phyloP scores from a whole-genome alignment of 1,140 invertebrate species.

The Brachionus rotundiformis region DNA sequence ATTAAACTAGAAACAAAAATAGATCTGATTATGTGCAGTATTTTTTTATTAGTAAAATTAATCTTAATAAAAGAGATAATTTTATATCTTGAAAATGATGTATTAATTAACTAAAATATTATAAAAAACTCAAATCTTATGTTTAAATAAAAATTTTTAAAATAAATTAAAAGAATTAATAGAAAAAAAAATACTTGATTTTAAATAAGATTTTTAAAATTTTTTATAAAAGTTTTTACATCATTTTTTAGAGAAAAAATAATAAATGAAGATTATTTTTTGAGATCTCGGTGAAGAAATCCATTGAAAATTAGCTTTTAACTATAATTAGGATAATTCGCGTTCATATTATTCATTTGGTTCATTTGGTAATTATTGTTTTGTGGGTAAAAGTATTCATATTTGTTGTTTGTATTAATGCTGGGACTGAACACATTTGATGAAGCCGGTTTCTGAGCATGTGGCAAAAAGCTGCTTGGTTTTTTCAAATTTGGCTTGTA shows the following conservation, averaged over 20 bases:
- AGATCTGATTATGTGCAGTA: neutral
- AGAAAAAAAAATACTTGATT: constrained; percentile 5
- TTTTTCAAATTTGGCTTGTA: constrained; percentile 51
- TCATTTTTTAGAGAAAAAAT: neutral
- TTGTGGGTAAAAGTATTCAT: constrained; percentile 22
- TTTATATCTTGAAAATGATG: neutral
- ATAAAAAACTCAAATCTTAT: constrained; percentile 9
- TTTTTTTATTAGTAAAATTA: neutral
- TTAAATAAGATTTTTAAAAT: constrained; percentile 12
- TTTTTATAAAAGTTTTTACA: constrained; percentile 13
- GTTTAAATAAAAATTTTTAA: neutral
- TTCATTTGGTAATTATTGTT: constrained; percentile 25
- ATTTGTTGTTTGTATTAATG: neutral
- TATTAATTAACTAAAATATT: constrained; percentile 1
- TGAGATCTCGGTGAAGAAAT: neutral
- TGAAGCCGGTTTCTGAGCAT: neutral
- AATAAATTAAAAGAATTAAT: neutral
- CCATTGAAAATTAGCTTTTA: neutral
- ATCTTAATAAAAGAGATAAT: neutral
- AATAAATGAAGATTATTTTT: neutral
- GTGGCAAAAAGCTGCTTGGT: constrained; percentile 28
- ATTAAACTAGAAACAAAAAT: neutral
- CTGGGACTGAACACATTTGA: constrained; percentile 34
- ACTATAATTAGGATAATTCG: constrained; percentile 17
- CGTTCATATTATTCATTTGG: constrained; percentile 23